Conservation (phyloP, 2,888 invertebrate species). For the Pantelozetes paolii region DNA sequence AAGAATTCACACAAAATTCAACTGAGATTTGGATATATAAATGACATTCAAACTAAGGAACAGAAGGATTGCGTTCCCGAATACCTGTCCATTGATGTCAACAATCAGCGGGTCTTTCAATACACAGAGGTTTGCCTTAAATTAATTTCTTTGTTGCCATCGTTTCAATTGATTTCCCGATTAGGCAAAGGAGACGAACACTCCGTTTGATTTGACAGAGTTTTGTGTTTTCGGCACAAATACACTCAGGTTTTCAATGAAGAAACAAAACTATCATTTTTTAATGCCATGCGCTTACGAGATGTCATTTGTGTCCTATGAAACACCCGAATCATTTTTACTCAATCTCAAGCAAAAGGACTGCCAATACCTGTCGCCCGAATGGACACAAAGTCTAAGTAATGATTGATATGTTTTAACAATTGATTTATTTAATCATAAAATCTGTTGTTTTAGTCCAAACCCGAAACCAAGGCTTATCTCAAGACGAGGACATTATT, state of each 20-base stretch:
- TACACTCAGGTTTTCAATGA: background rate
- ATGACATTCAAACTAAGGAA: background rate
- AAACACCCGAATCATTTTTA: conserved; percentile 11
- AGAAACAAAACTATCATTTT: background rate
- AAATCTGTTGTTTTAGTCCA: background rate
- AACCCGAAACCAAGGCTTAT: background rate
- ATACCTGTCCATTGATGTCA: conserved; percentile 28
- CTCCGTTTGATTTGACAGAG: background rate
- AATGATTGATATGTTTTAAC: background rate
- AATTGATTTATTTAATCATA: background rate
- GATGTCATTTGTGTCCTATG: background rate
- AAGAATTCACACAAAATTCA: background rate
- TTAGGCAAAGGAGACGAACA: background rate
- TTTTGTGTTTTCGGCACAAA: background rate
- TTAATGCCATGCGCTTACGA: conserved; percentile 19
- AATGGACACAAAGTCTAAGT: conserved; percentile 1
- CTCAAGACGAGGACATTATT: background rate
- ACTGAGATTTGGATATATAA: conserved; percentile 4
- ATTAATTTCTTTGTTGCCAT: background rate
- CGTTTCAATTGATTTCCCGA: background rate
- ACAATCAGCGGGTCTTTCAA: background rate
- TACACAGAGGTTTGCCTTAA: background rate
- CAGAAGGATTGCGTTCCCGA: conserved; percentile 26
- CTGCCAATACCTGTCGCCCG: background rate
- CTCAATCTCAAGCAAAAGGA: background rate